Percentiles rank a stretch among this genome's conserved stretches.
phyloP scores from a whole-genome alignment of 2,888 invertebrate genomes.

The Sphaeridia pumilis region DNA sequence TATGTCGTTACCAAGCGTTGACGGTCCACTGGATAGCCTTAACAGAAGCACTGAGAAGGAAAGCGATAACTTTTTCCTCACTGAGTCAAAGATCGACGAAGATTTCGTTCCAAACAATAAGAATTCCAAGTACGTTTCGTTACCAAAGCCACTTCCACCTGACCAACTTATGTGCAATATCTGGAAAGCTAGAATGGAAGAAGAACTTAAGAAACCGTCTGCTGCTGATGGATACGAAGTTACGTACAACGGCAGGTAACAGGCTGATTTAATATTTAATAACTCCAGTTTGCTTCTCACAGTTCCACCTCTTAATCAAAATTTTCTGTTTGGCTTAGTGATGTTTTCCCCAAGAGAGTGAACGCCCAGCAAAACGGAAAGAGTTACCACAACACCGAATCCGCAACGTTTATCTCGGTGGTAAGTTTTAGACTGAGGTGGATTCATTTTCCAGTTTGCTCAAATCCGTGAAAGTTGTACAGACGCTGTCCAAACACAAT shows the following conservation, averaged over 20 bases:
- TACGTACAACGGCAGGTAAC: too few relatives aligned
- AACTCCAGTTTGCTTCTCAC: too few relatives aligned
- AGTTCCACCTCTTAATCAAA: too few relatives aligned
- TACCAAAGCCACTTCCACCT: conserved; percentile 58
- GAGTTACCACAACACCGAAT: conserved; percentile 30
- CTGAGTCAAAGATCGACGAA: conserved; percentile 37
- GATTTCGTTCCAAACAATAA: conserved; percentile 42
- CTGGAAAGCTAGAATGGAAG: conserved; percentile 65
- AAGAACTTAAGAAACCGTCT: conserved; percentile 46
- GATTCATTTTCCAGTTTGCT: too few relatives aligned
- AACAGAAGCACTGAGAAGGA: conserved; percentile 65
- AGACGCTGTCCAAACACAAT: too few relatives aligned
- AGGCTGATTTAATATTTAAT: too few relatives aligned
- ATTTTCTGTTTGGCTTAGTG: conserved; percentile 13
- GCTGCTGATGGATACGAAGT: too few relatives aligned
- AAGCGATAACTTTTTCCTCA: conserved; percentile 33
- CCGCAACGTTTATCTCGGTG: conserved; percentile 62
- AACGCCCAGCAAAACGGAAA: conserved; percentile 31
- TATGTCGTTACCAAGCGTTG: conserved; percentile 40
- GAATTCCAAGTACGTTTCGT: conserved; percentile 39
- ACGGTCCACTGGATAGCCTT: conserved; percentile 57
- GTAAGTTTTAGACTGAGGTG: too few relatives aligned
- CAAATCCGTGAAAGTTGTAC: too few relatives aligned
- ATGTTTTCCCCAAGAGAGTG: too few relatives aligned
- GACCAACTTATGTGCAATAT: conserved; percentile 91